phyloP scores from a whole-genome alignment of 2,888 invertebrate genomes.

The Frankliniella fusca region DNA sequence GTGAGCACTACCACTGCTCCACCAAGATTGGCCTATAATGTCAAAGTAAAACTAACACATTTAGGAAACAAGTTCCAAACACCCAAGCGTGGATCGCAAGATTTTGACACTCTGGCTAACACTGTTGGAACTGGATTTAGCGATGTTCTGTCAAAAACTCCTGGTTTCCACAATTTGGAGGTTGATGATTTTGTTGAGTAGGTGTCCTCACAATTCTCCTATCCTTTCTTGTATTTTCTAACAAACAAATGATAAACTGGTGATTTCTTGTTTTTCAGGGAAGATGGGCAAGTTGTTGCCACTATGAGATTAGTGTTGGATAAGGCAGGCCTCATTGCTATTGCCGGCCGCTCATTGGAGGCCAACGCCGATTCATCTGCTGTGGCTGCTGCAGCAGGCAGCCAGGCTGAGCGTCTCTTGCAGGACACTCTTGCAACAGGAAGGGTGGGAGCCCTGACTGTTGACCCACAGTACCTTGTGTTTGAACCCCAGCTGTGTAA shows the following conservation, averaged over 20 bases:
- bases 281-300: conserved; percentile 66
- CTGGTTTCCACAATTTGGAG: conserved; percentile 67
- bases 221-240: background rate
- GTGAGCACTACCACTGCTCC: conserved; percentile 51
- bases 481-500: conserved; percentile 66
- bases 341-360: conserved; percentile 43
- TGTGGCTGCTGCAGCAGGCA: conserved; percentile 34
- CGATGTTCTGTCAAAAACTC: conserved; percentile 57
- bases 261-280: conserved; percentile 44
- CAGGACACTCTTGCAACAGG: conserved; percentile 67
- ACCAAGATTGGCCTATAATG: conserved; percentile 63
- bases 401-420: conserved; percentile 55
- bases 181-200: conserved; percentile 64
- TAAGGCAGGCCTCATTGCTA: conserved; percentile 27
- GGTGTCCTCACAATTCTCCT: conserved; percentile 36
- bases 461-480: conserved; percentile 75
- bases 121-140: conserved; percentile 62
- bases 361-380: conserved; percentile 43
- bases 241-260: background rate
- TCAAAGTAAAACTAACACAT: conserved; percentile 69
- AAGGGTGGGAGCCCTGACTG: conserved; percentile 69
- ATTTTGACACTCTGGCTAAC: conserved; percentile 67
- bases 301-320: conserved; percentile 72
- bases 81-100: conserved; percentile 66
- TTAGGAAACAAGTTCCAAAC: conserved; percentile 72